phyloP scores from a whole-genome alignment of 1,140 invertebrate species.

The Piezodorus guildinii region DNA sequence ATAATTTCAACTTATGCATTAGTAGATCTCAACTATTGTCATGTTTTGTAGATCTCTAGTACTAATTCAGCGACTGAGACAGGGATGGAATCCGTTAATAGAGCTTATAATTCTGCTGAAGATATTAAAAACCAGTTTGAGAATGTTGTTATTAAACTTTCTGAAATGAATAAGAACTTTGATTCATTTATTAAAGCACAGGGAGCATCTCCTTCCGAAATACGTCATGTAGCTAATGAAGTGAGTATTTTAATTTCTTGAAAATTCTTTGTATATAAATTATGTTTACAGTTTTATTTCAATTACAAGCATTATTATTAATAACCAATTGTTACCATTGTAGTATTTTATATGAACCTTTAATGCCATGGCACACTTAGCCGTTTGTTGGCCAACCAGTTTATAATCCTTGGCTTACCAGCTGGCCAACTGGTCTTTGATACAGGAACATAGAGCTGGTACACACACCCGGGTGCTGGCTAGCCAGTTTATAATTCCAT shows the following conservation, averaged over 20 bases:
- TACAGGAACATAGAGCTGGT: too few species aligned
- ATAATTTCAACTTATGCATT: too few species aligned
- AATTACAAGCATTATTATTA: not conserved
- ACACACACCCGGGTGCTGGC: too few species aligned
- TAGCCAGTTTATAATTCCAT: too few species aligned
- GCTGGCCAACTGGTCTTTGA: too few species aligned
- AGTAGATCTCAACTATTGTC: too few species aligned
- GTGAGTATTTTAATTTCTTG: slow-evolving; percentile 36
- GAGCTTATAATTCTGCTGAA: slow-evolving; percentile 44
- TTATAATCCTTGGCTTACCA: too few species aligned
- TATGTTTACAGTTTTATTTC: not conserved
- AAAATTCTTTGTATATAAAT: not conserved
- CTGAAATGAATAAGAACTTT: slow-evolving; percentile 53
- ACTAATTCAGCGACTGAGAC: not conserved
- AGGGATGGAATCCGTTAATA: slow-evolving; percentile 38
- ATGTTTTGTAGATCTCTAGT: slow-evolving; percentile 10
- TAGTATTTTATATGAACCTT: too few species aligned
- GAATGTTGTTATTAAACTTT: slow-evolving; percentile 38
- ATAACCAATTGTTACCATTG: too few species aligned
- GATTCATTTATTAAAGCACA: slow-evolving; percentile 61
- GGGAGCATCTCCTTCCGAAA: slow-evolving; percentile 67
- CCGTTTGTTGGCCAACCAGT: too few species aligned
- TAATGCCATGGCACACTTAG: too few species aligned
- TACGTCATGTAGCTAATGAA: slow-evolving; percentile 62
- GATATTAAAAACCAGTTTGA: slow-evolving; percentile 48